A percentile compares a stretch with the other conserved stretches of the same genome.
Evolutionary conservation across 2,888 invertebrate species (phyloP).

Genomic region (Dryococelus australis): DNA sequence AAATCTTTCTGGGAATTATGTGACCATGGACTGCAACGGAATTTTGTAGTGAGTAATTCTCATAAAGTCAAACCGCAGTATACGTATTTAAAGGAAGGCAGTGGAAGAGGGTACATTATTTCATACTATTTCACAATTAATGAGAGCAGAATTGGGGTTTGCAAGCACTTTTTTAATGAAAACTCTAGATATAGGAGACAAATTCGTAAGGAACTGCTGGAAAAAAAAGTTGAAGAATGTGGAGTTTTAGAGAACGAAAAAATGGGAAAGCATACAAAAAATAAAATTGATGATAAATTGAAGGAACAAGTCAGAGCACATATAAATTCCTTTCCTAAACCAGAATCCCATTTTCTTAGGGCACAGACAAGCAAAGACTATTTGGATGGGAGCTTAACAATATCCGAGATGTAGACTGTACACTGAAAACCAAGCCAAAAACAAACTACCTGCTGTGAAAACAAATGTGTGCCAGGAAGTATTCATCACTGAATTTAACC

Average conservation of each 20-base stretch:
- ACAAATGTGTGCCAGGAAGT: not conserved
- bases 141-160: not conserved
- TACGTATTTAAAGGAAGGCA: not conserved
- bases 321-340: not conserved
- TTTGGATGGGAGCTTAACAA: not conserved
- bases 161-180: conserved; percentile 5
- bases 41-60: conserved; percentile 16
- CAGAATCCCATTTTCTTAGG: not conserved
- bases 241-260: not conserved
- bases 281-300: not conserved
- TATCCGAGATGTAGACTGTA: not conserved
- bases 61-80: conserved; percentile 2
- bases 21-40: not conserved
- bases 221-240: not conserved
- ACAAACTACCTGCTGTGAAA: not conserved
- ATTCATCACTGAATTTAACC: not conserved
- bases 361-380: not conserved
- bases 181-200: not conserved
- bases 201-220: not conserved
- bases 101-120: not conserved
- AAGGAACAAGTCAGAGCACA: not conserved
- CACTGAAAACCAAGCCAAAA: not conserved
- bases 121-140: not conserved
- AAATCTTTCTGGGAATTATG: not conserved
- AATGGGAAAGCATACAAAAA: not conserved